Evolutionary conservation across 1,140 invertebrate genomes (phyloP).

Genomic region (Eupristina koningsbergeri): DNA sequence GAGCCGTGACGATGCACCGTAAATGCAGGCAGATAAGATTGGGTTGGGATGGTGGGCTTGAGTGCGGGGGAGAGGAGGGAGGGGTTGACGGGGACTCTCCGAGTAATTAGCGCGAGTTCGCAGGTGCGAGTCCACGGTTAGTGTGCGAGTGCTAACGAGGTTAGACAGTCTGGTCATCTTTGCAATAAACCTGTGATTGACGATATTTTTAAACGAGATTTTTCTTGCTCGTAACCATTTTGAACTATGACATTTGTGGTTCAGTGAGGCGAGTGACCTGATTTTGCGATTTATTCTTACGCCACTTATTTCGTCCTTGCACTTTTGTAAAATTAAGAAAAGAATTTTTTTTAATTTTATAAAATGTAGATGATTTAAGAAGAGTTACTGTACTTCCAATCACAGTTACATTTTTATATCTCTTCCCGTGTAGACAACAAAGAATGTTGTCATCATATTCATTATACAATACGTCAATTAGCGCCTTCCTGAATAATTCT

Average conservation of each 20-base stretch:
- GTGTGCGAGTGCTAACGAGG: slow-evolving; percentile 57
- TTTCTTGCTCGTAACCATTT: neutral
- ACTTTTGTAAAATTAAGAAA: too few species aligned
- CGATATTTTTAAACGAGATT: slow-evolving; percentile 1
- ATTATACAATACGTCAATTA: too few species aligned
- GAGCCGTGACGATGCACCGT: neutral
- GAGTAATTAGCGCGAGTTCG: slow-evolving; percentile 61
- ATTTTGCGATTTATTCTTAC: neutral
- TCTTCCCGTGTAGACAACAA: too few species aligned
- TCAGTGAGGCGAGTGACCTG: neutral
- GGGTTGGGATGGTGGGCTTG: neutral
- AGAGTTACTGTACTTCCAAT: too few species aligned
- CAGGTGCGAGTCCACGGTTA: slow-evolving; percentile 52
- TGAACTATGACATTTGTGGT: too few species aligned
- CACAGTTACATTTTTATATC: too few species aligned
- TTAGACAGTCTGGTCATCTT: slow-evolving; percentile 61
- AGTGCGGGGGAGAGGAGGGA: neutral
- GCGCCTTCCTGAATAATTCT: too few species aligned
- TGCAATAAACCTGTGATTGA: neutral
- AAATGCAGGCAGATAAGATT: neutral
- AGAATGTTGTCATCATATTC: too few species aligned
- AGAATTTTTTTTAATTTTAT: too few species aligned
- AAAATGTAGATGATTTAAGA: too few species aligned
- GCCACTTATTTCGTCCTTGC: too few species aligned
- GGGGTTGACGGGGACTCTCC: slow-evolving; percentile 9